Conservation (phyloP, 2,888 invertebrate genomes). For the Drosophila heteroneura region DNA sequence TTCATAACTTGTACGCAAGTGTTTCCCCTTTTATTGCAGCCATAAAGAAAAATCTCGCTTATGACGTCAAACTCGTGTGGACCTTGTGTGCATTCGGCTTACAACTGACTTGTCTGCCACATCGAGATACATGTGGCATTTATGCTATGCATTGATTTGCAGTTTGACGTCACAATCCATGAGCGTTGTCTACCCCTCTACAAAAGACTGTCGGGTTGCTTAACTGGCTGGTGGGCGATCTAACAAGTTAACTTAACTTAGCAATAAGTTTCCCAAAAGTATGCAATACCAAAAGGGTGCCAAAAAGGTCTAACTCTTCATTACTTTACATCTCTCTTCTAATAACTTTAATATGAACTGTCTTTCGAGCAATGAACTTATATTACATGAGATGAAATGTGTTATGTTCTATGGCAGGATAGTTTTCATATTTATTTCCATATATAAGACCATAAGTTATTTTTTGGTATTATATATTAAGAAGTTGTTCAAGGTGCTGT, state of each 20-base stretch:
- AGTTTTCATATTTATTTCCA: background rate
- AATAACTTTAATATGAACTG: background rate
- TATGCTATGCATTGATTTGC: slow-evolving; percentile 33
- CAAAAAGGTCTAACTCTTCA: background rate
- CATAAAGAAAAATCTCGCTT: slow-evolving; percentile 5
- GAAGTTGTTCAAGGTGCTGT: background rate
- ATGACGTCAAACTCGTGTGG: slow-evolving; percentile 50
- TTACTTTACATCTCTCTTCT: background rate
- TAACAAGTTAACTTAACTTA: background rate
- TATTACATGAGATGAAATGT: background rate
- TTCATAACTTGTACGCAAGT: slow-evolving; percentile 18
- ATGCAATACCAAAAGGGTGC: slow-evolving; percentile 18
- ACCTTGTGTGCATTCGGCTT: slow-evolving; percentile 34
- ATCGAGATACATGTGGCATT: slow-evolving; percentile 2
- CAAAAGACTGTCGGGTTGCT: background rate
- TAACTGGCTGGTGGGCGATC: background rate
- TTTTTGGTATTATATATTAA: too few species aligned
- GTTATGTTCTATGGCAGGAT: background rate
- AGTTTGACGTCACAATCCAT: slow-evolving; percentile 44
- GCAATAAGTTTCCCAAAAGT: slow-evolving; percentile 28
- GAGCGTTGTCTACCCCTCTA: slow-evolving; percentile 8
- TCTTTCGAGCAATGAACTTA: background rate
- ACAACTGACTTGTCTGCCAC: slow-evolving; percentile 23
- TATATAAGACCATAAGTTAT: background rate
- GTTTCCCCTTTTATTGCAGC: slow-evolving; percentile 2